Percentiles rank a stretch among this genome's conserved stretches.
Evolutionary conservation across 1,140 invertebrate species (phyloP).

Genomic region (Notospermus geniculatus): DNA sequence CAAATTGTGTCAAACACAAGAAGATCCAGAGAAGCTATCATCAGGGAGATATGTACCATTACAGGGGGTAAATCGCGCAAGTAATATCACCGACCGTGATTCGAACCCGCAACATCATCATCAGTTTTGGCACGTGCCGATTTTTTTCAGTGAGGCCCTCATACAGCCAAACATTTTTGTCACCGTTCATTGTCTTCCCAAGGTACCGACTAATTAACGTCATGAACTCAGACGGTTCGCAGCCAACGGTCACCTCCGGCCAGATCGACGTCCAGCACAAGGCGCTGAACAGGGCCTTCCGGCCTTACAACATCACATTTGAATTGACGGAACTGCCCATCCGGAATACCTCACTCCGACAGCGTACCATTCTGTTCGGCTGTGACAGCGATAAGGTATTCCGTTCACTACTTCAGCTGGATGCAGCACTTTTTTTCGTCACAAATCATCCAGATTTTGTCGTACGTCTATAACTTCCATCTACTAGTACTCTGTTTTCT

Average conservation of each 20-base stretch:
- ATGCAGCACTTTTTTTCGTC: too few species aligned
- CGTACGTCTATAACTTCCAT: too few species aligned
- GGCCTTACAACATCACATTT: conserved; percentile 42
- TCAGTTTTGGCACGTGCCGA: background rate
- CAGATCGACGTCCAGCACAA: conserved; percentile 36
- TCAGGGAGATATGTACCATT: too few species aligned
- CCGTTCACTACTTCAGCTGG: too few species aligned
- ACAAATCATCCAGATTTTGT: too few species aligned
- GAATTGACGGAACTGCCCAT: conserved; percentile 26
- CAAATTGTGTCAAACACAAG: too few species aligned
- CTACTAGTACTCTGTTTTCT: too few species aligned
- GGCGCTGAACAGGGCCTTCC: conserved; percentile 32
- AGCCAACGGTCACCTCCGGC: conserved; percentile 28
- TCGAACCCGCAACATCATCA: background rate
- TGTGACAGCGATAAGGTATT: conserved; percentile 27
- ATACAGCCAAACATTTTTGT: background rate
- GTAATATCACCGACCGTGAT: too few species aligned
- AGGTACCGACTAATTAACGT: conserved; percentile 37
- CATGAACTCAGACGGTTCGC: conserved; percentile 31
- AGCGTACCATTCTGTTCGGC: conserved; percentile 31
- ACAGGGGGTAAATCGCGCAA: too few species aligned
- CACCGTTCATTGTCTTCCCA: background rate
- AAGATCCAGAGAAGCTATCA: too few species aligned
- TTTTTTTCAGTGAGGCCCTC: conserved; percentile 5
- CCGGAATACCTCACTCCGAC: conserved; percentile 26